A percentile compares a stretch with the other conserved stretches of the same genome.
These are phyloP conservation scores for Lepidochrysops patricia DNA, from an alignment of 2,888 invertebrate species.

Conservation along the genomic window DNA sequence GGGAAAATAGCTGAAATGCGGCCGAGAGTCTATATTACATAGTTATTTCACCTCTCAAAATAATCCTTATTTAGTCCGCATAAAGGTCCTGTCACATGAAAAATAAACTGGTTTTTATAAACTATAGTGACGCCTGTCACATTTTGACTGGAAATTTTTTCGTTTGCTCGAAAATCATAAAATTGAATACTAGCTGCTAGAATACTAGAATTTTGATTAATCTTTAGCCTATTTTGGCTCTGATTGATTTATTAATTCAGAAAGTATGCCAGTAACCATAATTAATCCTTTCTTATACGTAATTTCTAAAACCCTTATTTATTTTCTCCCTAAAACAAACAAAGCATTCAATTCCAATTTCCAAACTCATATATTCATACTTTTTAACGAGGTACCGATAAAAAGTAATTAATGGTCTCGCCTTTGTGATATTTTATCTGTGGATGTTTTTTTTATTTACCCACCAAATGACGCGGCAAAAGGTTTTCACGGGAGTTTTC, in stretches of 20 bases:
- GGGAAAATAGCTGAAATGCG: slow-evolving; percentile 14
- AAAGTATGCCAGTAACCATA: too few relatives aligned
- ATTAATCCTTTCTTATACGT: too few relatives aligned
- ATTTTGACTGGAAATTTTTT: background rate
- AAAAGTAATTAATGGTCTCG: background rate
- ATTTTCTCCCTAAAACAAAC: background rate
- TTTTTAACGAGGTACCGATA: slow-evolving; percentile 6
- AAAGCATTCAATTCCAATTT: background rate
- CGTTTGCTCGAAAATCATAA: too few relatives aligned
- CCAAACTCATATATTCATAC: slow-evolving; percentile 3
- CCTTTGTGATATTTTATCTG: slow-evolving; percentile 1
- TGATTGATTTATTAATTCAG: too few relatives aligned
- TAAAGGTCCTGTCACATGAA: too few relatives aligned
- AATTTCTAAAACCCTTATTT: background rate
- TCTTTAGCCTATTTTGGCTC: too few relatives aligned
- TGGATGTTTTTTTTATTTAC: slow-evolving; percentile 14
- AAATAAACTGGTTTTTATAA: too few relatives aligned
- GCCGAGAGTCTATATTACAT: background rate
- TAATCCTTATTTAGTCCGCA: too few relatives aligned
- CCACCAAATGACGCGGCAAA: slow-evolving; percentile 18
- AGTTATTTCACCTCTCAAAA: too few relatives aligned
- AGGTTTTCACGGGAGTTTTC: slow-evolving; percentile 27
- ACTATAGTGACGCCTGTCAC: background rate
- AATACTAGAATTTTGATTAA: too few relatives aligned
- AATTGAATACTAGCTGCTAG: too few relatives aligned